Percentiles rank a stretch among this genome's conserved stretches.
These are phyloP conservation scores for Mirza zaza DNA, from an alignment of 2,113 vertebrate species.

Conservation along the genomic window DNA sequence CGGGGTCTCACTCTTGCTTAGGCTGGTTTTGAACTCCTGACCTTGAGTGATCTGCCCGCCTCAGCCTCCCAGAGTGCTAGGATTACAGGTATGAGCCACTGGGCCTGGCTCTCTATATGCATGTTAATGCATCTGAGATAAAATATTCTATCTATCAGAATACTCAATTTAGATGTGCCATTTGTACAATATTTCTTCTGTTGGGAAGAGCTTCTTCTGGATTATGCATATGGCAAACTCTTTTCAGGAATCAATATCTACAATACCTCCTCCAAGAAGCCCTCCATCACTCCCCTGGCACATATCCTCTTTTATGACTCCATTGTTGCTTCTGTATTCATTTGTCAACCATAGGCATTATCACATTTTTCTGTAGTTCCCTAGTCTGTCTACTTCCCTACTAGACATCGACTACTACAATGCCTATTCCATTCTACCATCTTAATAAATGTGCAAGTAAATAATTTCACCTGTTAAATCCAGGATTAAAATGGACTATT, in stretches of 20 bases:
- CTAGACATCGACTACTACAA: not conserved
- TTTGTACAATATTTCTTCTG: not conserved
- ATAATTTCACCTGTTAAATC: not conserved
- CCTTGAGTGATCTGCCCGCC: no score
- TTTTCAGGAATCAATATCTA: not conserved
- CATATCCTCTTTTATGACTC: not conserved
- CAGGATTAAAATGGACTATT: not conserved
- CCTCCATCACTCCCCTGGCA: not conserved
- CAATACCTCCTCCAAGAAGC: not conserved
- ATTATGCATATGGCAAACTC: not conserved
- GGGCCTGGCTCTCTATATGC: not conserved
- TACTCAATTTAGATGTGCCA: not conserved
- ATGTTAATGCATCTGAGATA: not conserved
- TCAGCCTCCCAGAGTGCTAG: no score
- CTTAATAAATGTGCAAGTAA: not conserved
- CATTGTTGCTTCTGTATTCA: not conserved
- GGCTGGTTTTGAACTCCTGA: no score
- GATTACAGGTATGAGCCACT: no score
- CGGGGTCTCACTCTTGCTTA: no score
- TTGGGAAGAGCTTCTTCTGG: not conserved
- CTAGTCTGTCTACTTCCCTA: fast-evolving
- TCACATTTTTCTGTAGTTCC: not conserved
- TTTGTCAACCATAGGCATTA: not conserved
- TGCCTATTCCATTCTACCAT: not conserved
- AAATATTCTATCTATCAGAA: not conserved